Conservation (phyloP, 53 echinoderm and acorn worm genomes). For the Hippasteria phrygiana region DNA sequence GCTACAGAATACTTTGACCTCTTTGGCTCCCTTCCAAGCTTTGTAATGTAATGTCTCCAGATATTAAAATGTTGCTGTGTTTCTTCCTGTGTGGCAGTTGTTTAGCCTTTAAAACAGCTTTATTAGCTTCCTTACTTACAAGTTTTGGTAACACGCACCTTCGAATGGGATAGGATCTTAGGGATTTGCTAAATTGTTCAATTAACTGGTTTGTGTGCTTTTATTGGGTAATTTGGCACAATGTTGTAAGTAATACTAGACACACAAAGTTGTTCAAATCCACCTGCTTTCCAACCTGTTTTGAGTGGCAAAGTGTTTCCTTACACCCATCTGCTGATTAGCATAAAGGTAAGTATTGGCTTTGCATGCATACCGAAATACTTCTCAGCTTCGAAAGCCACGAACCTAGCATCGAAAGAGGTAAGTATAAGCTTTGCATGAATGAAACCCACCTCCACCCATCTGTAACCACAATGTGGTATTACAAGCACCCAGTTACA, state of each 20-base stretch:
- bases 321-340: background rate
- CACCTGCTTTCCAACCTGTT: background rate
- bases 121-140: background rate
- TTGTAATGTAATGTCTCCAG: background rate
- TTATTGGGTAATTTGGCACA: background rate
- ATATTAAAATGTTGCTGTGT: background rate
- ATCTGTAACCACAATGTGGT: background rate
- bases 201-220: background rate
- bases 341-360: conserved; percentile 8
- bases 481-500: background rate
- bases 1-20: no score
- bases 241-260: background rate
- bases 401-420: background rate
- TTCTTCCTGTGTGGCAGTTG: background rate
- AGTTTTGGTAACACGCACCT: background rate
- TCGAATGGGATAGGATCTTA: background rate
- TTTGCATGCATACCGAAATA: background rate
- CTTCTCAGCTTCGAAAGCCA: background rate
- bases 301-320: background rate
- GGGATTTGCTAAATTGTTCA: background rate
- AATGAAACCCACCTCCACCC: conserved; percentile 3
- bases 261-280: background rate
- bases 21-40: background rate
- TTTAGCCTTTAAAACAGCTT: background rate
- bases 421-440: conserved; percentile 14